phyloP scores from a whole-genome alignment of 2,113 vertebrate genomes.

The Cacatua alba region DNA sequence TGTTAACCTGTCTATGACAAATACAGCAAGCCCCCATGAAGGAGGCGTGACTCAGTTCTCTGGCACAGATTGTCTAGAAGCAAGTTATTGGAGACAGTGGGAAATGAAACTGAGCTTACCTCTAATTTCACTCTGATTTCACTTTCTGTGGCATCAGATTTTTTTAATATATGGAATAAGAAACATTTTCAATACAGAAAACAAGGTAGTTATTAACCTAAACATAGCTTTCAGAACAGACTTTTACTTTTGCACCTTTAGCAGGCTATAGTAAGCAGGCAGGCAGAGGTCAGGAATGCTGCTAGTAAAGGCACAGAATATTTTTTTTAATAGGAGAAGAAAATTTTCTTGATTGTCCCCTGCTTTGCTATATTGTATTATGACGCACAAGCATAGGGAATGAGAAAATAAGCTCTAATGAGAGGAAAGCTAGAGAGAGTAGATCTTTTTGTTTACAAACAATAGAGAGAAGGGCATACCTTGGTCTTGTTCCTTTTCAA shows the following conservation, averaged over 20 bases:
- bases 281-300: neutral
- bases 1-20: neutral
- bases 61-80: neutral
- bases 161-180: neutral
- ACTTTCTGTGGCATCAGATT: neutral
- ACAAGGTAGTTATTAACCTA: neutral
- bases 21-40: neutral
- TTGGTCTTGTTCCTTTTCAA: neutral
- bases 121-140: neutral
- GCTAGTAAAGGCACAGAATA: neutral
- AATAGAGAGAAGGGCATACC: neutral
- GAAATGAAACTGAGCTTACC: neutral
- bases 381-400: neutral
- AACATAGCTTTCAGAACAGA: neutral
- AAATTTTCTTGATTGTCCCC: neutral
- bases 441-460: neutral
- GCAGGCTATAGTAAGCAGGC: neutral
- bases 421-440: neutral
- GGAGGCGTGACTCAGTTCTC: neutral
- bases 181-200: neutral
- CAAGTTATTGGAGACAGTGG: neutral
- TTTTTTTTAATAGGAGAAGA: neutral
- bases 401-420: neutral
- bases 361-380: neutral
- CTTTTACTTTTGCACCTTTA: neutral